phyloP scores from a whole-genome alignment of 92 coral and sea anemone species.

The Pocillopora grandis region DNA sequence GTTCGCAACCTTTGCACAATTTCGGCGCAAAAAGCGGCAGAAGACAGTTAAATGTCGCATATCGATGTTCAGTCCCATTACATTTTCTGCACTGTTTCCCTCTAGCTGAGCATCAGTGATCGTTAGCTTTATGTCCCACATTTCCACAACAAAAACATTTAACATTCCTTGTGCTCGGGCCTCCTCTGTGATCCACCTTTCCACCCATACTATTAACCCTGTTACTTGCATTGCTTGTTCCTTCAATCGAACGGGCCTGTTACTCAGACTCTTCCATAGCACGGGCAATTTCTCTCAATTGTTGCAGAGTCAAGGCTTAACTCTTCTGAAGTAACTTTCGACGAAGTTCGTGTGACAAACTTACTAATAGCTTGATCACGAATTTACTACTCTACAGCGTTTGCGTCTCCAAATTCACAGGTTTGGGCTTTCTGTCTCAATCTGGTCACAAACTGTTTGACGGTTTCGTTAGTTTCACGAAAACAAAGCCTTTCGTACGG shows the following conservation, averaged over 20 bases:
- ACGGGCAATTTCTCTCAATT: constrained; percentile 49
- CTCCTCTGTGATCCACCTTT: constrained; percentile 1
- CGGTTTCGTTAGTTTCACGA: constrained; percentile 48
- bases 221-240: neutral
- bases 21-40: too few relatives aligned
- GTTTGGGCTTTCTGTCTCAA: constrained; percentile 52
- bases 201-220: constrained; percentile 10
- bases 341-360: constrained; percentile 46
- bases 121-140: constrained; percentile 17
- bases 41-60: too few relatives aligned
- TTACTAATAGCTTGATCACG: constrained; percentile 55
- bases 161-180: neutral
- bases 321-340: constrained; percentile 52
- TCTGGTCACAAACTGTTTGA: constrained; percentile 58
- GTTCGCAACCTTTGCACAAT: too few relatives aligned
- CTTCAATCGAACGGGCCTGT: constrained; percentile 45
- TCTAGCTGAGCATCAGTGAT: constrained; percentile 25
- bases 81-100: constrained; percentile 24
- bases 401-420: constrained; percentile 54
- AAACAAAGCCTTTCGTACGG: constrained; percentile 40
- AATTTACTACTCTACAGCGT: constrained; percentile 51
- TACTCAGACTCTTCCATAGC: constrained; percentile 53
- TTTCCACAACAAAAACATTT: constrained; percentile 33
- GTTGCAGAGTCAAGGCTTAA: constrained; percentile 39
- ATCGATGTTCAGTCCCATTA: neutral